Base-by-base conservation (phyloP, 2,113 vertebrate species). In the Ceyx margarethae region DNA sequence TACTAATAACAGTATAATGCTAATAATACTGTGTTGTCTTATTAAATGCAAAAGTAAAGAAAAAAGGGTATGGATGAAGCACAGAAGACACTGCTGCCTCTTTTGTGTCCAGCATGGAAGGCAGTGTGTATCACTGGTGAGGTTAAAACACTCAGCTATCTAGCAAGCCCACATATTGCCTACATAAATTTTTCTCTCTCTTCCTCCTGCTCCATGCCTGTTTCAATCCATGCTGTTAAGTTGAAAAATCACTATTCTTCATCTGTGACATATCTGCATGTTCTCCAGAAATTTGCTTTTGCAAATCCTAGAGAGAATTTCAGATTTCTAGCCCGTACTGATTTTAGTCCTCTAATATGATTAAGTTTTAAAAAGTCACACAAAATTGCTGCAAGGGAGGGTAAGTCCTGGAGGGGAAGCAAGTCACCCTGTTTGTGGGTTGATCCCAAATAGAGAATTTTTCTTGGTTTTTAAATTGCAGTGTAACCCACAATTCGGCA, bases 241-340 rank as follows among this genome's bases (percentile, higher is more conserved):
- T 11, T 71, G 62, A 81, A 73, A 51, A 83, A 69, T 54, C 15
- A 15, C 7, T 54, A 11, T 87, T 92, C 62, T 90, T 92, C 11
- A 5, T 72, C 74, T 85, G 75, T 62, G 73, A 72, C 33, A 22
- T 4, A 8, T 37, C 54, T 85, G n/a, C 14, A 8, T 37, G 28
- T 61, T 92, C 65, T 91, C 50, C 54, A 73, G 82, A 87, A 90
- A 90, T 91, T 83, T 84, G 56, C 46, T 89, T 13, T 56, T 86
- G 67, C 22, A 51, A 43, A 78, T 86, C 67, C 51, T 60, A 10
- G 1, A 1, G 65, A 92, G 48, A 64, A 72, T 83, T 94, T 93
- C 1, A 1, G 15, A 71, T 93, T 91, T 89, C 33, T 87, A 10
- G 23, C 84, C 45, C 4, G 0, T 66, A 43, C 75, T 51, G 60